Percentiles rank a stretch among this genome's conserved stretches.
phyloP scores from a whole-genome alignment of 2,113 vertebrate genomes.

The Aramus guarauna region DNA sequence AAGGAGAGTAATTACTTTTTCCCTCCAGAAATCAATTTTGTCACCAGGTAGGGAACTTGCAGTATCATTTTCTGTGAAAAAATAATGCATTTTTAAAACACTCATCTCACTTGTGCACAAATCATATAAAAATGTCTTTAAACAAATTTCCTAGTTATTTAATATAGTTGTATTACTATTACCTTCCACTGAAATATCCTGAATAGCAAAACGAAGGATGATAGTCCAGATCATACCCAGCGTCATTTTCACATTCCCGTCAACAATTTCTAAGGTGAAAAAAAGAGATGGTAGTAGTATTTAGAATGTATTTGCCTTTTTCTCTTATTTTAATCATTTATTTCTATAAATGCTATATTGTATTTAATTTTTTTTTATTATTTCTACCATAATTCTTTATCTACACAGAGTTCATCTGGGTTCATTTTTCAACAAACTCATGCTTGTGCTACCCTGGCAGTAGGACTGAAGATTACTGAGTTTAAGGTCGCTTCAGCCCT shows the following conservation, averaged over 20 bases:
- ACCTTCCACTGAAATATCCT: constrained; percentile 99
- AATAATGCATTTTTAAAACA: neutral
- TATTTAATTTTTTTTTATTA: neutral
- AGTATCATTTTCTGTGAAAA: neutral
- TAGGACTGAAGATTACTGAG: neutral
- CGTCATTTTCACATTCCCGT: constrained; percentile 98
- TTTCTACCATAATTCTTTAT: neutral
- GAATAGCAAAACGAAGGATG: constrained; percentile 98
- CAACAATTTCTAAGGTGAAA: constrained; percentile 89
- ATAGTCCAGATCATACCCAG: constrained; percentile 99
- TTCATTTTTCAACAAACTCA: neutral
- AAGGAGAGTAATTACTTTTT: neutral
- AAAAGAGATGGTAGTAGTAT: neutral
- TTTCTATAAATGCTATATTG: neutral
- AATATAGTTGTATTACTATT: neutral
- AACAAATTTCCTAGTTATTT: neutral
- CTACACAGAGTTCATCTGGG: neutral
- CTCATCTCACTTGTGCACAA: neutral
- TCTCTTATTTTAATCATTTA: neutral
- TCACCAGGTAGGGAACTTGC: neutral
- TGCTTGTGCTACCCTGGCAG: neutral
- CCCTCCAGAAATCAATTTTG: neutral
- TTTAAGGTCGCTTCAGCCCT: neutral
- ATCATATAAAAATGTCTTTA: neutral
- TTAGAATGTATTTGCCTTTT: neutral